A percentile compares a stretch with the other conserved stretches of the same genome.
These are phyloP conservation scores for Petrolisthes cinctipes DNA, from an alignment of 2,888 invertebrate genomes.

Conservation along the genomic window DNA sequence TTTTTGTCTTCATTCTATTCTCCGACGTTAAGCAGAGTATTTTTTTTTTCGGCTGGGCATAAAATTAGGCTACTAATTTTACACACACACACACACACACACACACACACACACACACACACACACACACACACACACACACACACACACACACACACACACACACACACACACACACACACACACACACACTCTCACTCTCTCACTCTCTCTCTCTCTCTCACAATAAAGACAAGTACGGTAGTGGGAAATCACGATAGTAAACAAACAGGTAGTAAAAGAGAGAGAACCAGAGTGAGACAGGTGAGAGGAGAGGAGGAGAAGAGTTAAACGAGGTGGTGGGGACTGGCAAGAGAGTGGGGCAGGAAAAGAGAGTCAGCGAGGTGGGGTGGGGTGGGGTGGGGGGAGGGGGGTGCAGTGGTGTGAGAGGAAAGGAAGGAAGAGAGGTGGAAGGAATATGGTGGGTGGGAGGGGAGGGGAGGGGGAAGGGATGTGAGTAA, in stretches of 20 bases:
- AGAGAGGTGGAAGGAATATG: background rate
- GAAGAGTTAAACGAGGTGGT: background rate
- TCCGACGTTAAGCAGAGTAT: too few relatives aligned
- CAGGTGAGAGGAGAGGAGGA: background rate
- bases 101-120: too few relatives aligned
- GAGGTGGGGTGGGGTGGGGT: background rate
- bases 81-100: background rate
- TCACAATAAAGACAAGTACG: slow-evolving; percentile 14
- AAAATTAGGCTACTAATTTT: background rate
- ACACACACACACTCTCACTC: background rate
- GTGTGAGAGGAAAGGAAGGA: background rate
- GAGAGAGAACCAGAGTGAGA: slow-evolving; percentile 23
- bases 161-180: background rate
- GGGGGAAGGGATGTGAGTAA: background rate
- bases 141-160: background rate
- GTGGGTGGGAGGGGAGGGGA: background rate
- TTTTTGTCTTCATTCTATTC: too few relatives aligned
- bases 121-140: too few relatives aligned
- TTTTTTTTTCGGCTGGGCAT: too few relatives aligned
- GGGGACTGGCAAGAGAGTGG: background rate
- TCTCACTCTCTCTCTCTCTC: background rate
- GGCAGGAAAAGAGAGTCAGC: background rate
- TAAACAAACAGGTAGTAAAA: slow-evolving; percentile 41
- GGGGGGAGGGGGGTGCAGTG: background rate
- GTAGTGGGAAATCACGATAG: slow-evolving; percentile 22